These are phyloP conservation scores for Bimastos eiseni DNA, from an alignment of 2,888 invertebrate species.

Conservation along the genomic window DNA sequence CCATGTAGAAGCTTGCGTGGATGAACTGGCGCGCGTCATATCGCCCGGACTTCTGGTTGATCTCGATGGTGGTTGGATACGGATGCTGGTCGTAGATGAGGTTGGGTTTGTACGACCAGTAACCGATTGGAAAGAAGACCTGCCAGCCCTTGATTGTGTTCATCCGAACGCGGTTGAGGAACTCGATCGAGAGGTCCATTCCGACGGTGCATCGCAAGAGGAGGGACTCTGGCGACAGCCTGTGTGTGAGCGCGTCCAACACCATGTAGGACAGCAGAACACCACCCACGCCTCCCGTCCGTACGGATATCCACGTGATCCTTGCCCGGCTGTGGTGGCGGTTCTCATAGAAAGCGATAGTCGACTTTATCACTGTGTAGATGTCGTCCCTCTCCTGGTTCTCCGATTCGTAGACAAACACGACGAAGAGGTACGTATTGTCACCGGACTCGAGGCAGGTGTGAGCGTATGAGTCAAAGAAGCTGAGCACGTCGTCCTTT, in stretches of 20 bases:
- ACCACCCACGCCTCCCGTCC: slow-evolving; percentile 30
- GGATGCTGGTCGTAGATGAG: slow-evolving; percentile 59
- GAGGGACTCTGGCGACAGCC: slow-evolving; percentile 71
- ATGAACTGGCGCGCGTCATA: slow-evolving; percentile 77
- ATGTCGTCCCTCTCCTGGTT: slow-evolving; percentile 53
- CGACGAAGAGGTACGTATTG: slow-evolving; percentile 77
- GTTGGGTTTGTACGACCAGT: slow-evolving; percentile 80
- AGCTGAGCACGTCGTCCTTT: slow-evolving; percentile 68
- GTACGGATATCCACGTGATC: slow-evolving; percentile 64
- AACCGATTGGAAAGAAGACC: slow-evolving; percentile 88
- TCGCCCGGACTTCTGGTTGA: slow-evolving; percentile 68
- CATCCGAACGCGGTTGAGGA: slow-evolving; percentile 90
- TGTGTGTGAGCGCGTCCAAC: slow-evolving; percentile 72
- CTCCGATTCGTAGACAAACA: slow-evolving; percentile 66
- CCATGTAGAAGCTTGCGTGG: slow-evolving; percentile 79
- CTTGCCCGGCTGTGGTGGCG: slow-evolving; percentile 72
- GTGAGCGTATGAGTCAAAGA: slow-evolving; percentile 75
- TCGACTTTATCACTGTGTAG: slow-evolving; percentile 70
- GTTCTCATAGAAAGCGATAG: slow-evolving; percentile 69
- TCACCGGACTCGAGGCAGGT: slow-evolving; percentile 77
- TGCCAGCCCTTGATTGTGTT: slow-evolving; percentile 87
- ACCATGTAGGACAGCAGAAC: slow-evolving; percentile 65
- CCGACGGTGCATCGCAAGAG: slow-evolving; percentile 52
- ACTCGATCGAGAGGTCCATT: slow-evolving; percentile 63
- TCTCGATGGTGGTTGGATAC: slow-evolving; percentile 55